phyloP scores from a whole-genome alignment of 2,797 vertebrate species.

The Melanotaenia nigrans region DNA sequence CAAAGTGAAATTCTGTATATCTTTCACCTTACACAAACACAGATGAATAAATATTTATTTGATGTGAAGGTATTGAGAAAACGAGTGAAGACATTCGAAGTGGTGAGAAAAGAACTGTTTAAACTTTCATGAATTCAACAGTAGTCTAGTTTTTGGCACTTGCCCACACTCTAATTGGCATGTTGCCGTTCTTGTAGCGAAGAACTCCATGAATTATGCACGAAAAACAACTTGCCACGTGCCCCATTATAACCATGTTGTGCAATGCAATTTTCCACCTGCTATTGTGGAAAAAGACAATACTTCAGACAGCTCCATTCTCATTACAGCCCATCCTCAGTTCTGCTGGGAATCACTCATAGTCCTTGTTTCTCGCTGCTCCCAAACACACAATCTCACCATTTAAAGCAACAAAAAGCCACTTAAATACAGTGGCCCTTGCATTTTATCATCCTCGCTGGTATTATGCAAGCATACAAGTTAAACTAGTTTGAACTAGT shows the following conservation, averaged over 20 bases:
- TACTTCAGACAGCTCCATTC: conserved; percentile 72
- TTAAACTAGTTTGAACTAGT: conserved; percentile 40
- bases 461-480: not conserved
- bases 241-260: conserved; percentile 80
- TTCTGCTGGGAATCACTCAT: conserved; percentile 34
- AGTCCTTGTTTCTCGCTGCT: conserved; percentile 40
- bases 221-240: conserved; percentile 76
- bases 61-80: conserved; percentile 56
- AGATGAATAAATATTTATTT: conserved; percentile 76
- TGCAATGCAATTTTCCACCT: conserved; percentile 64
- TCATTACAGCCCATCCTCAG: conserved; percentile 64
- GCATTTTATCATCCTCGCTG: conserved; percentile 48
- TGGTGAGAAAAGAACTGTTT: conserved; percentile 70
- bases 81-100: conserved; percentile 39
- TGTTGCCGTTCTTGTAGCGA: conserved; percentile 73
- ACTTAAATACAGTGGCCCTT: conserved; percentile 26
- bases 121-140: conserved; percentile 82
- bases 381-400: conserved; percentile 29
- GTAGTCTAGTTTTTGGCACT: conserved; percentile 71
- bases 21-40: conserved; percentile 65
- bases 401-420: conserved; percentile 28
- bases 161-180: conserved; percentile 81
- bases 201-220: conserved; percentile 83
- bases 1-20: conserved; percentile 52
- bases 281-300: conserved; percentile 70